These are phyloP conservation scores for Xenopus laevis DNA, from an alignment of 2,113 vertebrate genomes.

Conservation along the genomic window DNA sequence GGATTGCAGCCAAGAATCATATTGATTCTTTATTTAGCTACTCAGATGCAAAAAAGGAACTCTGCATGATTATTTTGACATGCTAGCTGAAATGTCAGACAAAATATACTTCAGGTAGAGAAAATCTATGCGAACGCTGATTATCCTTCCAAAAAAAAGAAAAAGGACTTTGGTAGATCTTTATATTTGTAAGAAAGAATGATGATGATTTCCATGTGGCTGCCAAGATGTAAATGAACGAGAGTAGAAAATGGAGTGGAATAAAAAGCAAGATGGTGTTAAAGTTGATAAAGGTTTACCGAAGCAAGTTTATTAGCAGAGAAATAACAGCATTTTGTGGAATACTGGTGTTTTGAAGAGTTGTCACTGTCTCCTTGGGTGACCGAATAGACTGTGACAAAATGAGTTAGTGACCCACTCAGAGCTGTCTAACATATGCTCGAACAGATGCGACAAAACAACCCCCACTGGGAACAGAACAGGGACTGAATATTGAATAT, in stretches of 20 bases:
- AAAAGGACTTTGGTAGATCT: not conserved
- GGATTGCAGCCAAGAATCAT: conserved; percentile 51
- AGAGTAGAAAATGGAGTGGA: conserved; percentile 21
- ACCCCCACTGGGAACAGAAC: conserved; percentile 54
- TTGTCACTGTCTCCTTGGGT: conserved; percentile 56
- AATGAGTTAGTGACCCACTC: conserved; percentile 64
- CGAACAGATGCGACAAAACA: conserved; percentile 61
- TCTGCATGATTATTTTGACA: conserved; percentile 58
- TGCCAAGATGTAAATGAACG: too few relatives aligned
- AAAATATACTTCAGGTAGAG: conserved; percentile 47
- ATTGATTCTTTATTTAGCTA: conserved; percentile 83
- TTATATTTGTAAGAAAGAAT: too few relatives aligned
- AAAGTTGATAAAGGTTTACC: conserved; percentile 56
- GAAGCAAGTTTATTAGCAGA: conserved; percentile 56
- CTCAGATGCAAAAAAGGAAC: conserved; percentile 57
- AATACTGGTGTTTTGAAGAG: conserved; percentile 48
- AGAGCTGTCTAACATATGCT: conserved; percentile 70
- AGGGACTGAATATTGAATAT: conserved; percentile 74
- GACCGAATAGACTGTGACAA: conserved; percentile 56
- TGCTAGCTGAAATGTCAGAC: conserved; percentile 49
- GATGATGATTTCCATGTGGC: too few relatives aligned
- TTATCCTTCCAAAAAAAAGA: too few relatives aligned
- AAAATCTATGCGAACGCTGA: not conserved
- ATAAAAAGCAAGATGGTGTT: conserved; percentile 51
- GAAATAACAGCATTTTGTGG: conserved; percentile 50